These are phyloP conservation scores for Meriones unguiculatus DNA, from an alignment of 2,113 vertebrate species.

Conservation along the genomic window DNA sequence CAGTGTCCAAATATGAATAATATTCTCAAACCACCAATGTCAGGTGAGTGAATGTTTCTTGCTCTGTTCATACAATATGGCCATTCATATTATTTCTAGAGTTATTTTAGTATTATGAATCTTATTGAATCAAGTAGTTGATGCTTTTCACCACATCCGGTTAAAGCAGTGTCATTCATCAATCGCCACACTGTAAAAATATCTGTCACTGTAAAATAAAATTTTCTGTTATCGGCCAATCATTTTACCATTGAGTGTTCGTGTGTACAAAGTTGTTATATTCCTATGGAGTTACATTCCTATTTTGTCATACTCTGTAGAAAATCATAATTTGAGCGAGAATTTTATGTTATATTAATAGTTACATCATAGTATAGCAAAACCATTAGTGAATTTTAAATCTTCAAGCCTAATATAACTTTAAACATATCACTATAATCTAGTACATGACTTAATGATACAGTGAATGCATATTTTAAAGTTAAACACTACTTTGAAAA, in stretches of 20 bases:
- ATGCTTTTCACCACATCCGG: neutral
- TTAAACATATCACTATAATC: neutral
- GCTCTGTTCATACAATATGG: rapidly evolving
- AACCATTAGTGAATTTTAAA: neutral
- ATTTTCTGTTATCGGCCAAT: neutral
- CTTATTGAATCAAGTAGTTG: neutral
- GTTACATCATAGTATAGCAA: neutral
- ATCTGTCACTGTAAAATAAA: neutral
- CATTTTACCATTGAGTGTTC: neutral
- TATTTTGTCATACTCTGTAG: neutral
- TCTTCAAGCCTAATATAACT: neutral
- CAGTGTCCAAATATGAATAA: neutral
- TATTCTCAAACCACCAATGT: neutral
- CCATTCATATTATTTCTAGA: neutral
- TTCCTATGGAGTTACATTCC: neutral
- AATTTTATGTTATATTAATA: neutral
- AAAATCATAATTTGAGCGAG: neutral
- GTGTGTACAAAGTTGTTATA: neutral
- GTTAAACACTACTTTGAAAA: neutral
- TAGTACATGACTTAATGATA: neutral
- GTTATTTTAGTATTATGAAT: neutral
- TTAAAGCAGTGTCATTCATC: no score
- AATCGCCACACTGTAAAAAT: neutral
- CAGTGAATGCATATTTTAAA: neutral
- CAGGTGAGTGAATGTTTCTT: neutral